phyloP scores from a whole-genome alignment of 2,888 invertebrate species.

The Orthonevra nobilis region DNA sequence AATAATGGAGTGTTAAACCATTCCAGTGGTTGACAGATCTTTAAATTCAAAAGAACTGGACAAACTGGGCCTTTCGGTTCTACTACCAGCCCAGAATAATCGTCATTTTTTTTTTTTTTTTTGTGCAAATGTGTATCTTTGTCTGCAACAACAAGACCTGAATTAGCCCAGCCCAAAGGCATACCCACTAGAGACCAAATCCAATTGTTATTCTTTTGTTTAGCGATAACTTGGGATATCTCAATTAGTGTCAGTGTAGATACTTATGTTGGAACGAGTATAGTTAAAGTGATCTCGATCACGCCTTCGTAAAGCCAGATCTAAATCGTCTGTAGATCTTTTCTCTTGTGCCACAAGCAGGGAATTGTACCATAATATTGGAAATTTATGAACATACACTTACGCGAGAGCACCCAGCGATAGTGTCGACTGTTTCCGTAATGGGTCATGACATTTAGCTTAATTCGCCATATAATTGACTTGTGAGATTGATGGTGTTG shows the following conservation, averaged over 20 bases:
- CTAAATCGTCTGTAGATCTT: slow-evolving; percentile 15
- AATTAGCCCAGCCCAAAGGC: slow-evolving; percentile 10
- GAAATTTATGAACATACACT: slow-evolving; percentile 26
- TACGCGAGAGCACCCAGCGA: slow-evolving; percentile 4
- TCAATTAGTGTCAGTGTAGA: slow-evolving; percentile 37
- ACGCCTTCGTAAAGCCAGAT: slow-evolving; percentile 39
- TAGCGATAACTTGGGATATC: slow-evolving; percentile 25
- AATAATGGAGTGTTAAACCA: slow-evolving; percentile 29
- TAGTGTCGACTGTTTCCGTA: slow-evolving; percentile 31
- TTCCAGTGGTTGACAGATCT: slow-evolving; percentile 21
- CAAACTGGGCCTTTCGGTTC: slow-evolving; percentile 11
- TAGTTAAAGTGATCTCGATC: slow-evolving; percentile 28
- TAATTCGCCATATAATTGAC: slow-evolving; percentile 52
- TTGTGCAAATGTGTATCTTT: too few relatives aligned
- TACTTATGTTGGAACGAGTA: not conserved
- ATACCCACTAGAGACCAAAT: not conserved
- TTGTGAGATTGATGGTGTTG: slow-evolving; percentile 40
- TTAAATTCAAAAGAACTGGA: slow-evolving; percentile 5
- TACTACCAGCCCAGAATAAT: not conserved
- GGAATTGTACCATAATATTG: slow-evolving; percentile 18
- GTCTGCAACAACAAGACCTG: not conserved
- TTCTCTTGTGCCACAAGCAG: not conserved
- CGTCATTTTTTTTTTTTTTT: slow-evolving; percentile 24
- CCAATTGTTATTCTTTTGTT: slow-evolving; percentile 10
- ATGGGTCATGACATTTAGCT: slow-evolving; percentile 53